Evolutionary conservation across 2,888 invertebrate species (phyloP), one percentile per base, ranked within the genome.

Genomic region (Macrophya annulata): DNA sequence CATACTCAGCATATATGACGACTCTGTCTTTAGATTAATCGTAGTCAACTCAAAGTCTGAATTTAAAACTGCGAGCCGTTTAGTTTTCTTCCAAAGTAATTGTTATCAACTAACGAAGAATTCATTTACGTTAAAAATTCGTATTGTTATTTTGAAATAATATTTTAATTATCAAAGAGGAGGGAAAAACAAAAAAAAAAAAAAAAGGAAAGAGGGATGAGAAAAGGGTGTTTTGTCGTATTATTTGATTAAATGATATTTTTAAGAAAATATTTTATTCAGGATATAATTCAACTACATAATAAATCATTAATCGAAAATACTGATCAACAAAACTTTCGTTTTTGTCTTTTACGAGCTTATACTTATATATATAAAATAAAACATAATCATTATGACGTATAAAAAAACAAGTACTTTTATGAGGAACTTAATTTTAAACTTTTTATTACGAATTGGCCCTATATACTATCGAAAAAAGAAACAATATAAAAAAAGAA

Each of bases 191-290:
- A 17, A 51, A 51, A n/a, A 5, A n/a, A 51, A 17, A 51, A 51
- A n/a, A 5, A n/a, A 51, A 51, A 4, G 17, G 4, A 0, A n/a
- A 55, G 31, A 31, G n/a, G 55, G 55, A n/a, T 55, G 55, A 55
- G n/a, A 10, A 74, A 8, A 68, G 65, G 65, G 31, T 62, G 4
- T 55, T 17, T 55, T 55, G 15, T 31, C 65, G 15, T 31, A 43
- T 43, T n/a, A 55, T 55, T n/a, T 43, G 43, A 40, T 71, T 10
- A 77, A n/a, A 21, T 15, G 31, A 55, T 55, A 55, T 51, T 77
- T 51, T 31, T 77, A 37, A n/a, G 51, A 77, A 77, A 77, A 77
- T 77, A 77, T 77, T 77, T 77, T 77, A 77, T 77, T 77, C 37
- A n/a, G 4, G 1, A 37, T 55, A 55, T 6, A 12, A 51, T 77